Evolutionary conservation across 92 coral and sea anemone genomes (phyloP), one percentile per base, ranked within the genome.

Genomic region (Muricea muricata): DNA sequence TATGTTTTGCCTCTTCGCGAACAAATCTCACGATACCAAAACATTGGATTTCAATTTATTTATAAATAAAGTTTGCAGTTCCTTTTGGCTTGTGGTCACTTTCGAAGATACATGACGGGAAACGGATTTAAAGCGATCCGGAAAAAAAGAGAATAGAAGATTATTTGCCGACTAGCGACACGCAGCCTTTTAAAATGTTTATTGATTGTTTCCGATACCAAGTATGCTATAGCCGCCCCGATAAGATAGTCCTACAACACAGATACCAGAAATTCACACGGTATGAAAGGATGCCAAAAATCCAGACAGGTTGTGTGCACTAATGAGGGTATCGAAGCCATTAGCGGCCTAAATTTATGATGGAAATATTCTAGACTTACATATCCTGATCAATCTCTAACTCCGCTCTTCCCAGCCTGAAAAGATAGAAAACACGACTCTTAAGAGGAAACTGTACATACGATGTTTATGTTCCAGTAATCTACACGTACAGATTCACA

Each of bases 111-210:
- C 25, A 20, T 34, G 29, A 58, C 71, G 63, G 83, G 71, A 78
- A 78, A 26, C 83, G 31, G 65, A 46, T 15, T 13, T 46, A 78
- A 78, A 78, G 48, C 71, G 83, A 78, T 78, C 83, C 83, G 83
- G 83, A 78, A 78, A 78, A 61, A 40, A 23, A 15, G 50, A 78
- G 71, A 56, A 78, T 32, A 56, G 70, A 78, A 78, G 37, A 21
- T 0, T 56, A 42, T 78, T 78, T 78, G 71, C 50, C 70, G 70
- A 63, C 70, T 10, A 78, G 57, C 52, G n/a, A 28, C 20, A 78
- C 55, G 29, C 71, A 39, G 17, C 25, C 33, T 77, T 61, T 7
- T 29, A 24, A 18, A 54, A 41, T 21, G 83, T 65, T 78, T 65
- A 46, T 39, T 8, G 54, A 78, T 78, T 78, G 83, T 63, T 78